Percentiles rank a stretch among this genome's conserved stretches.
phyloP scores from a whole-genome alignment of 2,797 vertebrate species.

The Pseudomugil tenellus region DNA sequence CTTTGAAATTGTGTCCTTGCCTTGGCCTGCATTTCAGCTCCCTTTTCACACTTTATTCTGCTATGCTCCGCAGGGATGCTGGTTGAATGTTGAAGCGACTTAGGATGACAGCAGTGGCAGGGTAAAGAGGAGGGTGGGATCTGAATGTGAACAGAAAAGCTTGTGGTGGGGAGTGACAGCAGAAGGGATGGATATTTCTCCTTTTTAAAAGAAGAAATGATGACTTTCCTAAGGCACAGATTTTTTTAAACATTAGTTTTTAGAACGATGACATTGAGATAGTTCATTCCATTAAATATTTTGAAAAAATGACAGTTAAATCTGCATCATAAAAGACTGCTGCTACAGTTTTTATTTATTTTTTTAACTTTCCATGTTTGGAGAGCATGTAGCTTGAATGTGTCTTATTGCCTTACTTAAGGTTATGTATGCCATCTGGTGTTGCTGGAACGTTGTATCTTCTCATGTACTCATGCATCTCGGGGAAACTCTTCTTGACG shows the following conservation, averaged over 20 bases:
- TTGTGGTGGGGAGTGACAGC: slow-evolving; percentile 46
- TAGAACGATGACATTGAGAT: slow-evolving; percentile 17
- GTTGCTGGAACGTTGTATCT: slow-evolving; percentile 95
- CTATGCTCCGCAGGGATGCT: slow-evolving; percentile 58
- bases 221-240: slow-evolving; percentile 4
- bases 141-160: slow-evolving; percentile 61
- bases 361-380: background rate
- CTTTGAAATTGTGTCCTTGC: slow-evolving; percentile 56
- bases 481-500: slow-evolving; percentile 96
- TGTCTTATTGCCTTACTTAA: slow-evolving; percentile 88
- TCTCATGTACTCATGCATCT: slow-evolving; percentile 99
- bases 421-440: slow-evolving; percentile 88
- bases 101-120: slow-evolving; percentile 71
- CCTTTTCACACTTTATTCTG: slow-evolving; percentile 54
- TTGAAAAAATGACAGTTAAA: background rate
- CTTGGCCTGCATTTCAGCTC: slow-evolving; percentile 42
- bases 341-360: background rate
- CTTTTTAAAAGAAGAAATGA: slow-evolving; percentile 3
- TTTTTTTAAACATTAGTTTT: slow-evolving; percentile 3
- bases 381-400: background rate
- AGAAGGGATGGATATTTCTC: slow-evolving; percentile 16
- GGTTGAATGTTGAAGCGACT: slow-evolving; percentile 71
- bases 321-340: slow-evolving; percentile 2
- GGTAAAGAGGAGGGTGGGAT: slow-evolving; percentile 50
- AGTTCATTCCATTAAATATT: slow-evolving; percentile 1